Evolutionary conservation across 1,140 invertebrate genomes (phyloP).

Genomic region (Mactra quadrangularis): DNA sequence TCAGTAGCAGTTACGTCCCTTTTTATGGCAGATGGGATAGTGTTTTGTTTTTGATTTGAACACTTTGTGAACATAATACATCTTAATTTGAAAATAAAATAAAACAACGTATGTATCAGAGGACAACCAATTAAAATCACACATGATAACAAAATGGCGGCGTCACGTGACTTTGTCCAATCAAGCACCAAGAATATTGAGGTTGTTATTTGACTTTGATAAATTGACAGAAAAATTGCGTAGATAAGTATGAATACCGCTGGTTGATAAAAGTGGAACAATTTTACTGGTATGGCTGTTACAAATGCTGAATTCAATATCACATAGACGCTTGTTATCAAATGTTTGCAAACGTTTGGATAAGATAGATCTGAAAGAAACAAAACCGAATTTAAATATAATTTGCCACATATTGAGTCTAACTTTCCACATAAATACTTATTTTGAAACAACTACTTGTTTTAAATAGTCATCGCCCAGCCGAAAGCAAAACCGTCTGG

Average conservation of each 20-base stretch:
- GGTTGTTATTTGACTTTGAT: not conserved
- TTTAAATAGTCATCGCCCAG: no score
- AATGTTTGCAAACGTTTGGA: slow-evolving; percentile 1
- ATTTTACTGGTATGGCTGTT: slow-evolving; percentile 18
- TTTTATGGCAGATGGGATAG: not conserved
- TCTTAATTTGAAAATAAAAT: not conserved
- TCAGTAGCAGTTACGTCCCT: slow-evolving; percentile 36
- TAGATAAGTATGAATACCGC: slow-evolving; percentile 17
- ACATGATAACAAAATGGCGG: slow-evolving; percentile 18
- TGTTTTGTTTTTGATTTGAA: not conserved
- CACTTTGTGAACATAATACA: slow-evolving; percentile 6
- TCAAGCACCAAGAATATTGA: not conserved
- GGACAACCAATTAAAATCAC: not conserved
- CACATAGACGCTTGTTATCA: slow-evolving; percentile 15
- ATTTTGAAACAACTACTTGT: no score
- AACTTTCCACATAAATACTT: no score
- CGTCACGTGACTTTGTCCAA: not conserved
- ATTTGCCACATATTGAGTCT: no score
- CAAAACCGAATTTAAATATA: not conserved
- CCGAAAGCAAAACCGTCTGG: no score
- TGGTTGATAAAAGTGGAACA: slow-evolving; percentile 32
- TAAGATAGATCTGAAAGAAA: slow-evolving; percentile 12
- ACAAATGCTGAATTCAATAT: slow-evolving; percentile 23
- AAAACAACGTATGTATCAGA: slow-evolving; percentile 19
- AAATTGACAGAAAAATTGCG: slow-evolving; percentile 27